A percentile compares a stretch with the other conserved stretches of the same genome.
phyloP scores from a whole-genome alignment of 2,888 invertebrate genomes.

The Erpobdella octoculata region DNA sequence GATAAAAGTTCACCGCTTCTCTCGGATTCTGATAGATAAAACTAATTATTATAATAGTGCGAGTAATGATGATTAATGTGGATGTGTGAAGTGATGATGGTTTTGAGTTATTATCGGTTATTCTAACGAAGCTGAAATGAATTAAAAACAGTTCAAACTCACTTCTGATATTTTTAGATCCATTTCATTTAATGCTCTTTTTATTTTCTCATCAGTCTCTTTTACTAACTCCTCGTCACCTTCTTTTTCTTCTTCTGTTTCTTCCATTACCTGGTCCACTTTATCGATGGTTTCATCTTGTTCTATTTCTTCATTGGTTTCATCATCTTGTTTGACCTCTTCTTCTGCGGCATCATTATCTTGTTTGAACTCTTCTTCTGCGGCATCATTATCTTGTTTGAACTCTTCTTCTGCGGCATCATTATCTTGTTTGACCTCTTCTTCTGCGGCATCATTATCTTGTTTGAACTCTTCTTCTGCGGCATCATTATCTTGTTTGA shows the following conservation, averaged over 20 bases:
- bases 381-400: too few relatives aligned
- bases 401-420: too few relatives aligned
- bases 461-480: not conserved
- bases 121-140: not conserved
- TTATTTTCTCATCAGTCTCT: not conserved
- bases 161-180: not conserved
- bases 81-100: not conserved
- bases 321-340: too few relatives aligned
- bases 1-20: not conserved
- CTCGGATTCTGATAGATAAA: not conserved
- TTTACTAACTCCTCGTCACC: not conserved
- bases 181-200: not conserved
- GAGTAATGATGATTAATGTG: not conserved
- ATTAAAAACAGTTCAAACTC: not conserved
- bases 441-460: not conserved
- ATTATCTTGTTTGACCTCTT: too few relatives aligned
- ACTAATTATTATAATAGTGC: not conserved
- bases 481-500: not conserved
- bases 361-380: too few relatives aligned
- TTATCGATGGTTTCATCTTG: too few relatives aligned
- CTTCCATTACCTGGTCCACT: too few relatives aligned
- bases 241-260: too few relatives aligned
- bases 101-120: not conserved
- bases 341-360: too few relatives aligned
- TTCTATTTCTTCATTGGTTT: too few relatives aligned